These are phyloP conservation scores for Deroplatys truncata DNA, from an alignment of 2,888 invertebrate species.

Conservation along the genomic window DNA sequence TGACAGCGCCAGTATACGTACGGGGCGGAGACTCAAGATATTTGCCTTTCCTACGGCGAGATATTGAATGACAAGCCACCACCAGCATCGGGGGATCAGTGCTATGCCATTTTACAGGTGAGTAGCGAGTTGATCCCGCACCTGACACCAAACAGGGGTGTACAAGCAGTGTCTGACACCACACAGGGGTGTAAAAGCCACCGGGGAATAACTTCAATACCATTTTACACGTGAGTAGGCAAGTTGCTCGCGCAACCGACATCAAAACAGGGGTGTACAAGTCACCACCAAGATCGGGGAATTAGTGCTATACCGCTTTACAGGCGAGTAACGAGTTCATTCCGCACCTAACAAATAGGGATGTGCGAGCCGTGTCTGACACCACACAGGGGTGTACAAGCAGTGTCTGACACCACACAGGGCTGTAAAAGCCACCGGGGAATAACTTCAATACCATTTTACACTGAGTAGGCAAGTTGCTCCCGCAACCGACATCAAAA, in stretches of 20 bases:
- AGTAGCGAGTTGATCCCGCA: not conserved
- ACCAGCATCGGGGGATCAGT: not conserved
- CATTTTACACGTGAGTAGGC: no score
- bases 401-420: not conserved
- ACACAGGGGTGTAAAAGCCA: not conserved
- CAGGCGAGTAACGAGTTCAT: not conserved
- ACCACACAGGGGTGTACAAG: not conserved
- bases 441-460: no score
- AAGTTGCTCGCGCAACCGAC: no score
- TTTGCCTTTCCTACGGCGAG: not conserved
- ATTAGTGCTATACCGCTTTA: not conserved
- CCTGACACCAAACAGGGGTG: not conserved
- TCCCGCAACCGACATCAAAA: no score
- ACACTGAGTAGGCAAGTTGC: no score
- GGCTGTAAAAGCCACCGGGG: not conserved
- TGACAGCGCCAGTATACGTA: not conserved
- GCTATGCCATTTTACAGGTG: conserved; percentile 1
- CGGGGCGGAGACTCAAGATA: not conserved
- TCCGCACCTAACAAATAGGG: not conserved
- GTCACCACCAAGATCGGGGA: no score
- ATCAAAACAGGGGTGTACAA: no score
- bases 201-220: no score
- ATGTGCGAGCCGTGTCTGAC: not conserved
- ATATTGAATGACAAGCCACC: not conserved
- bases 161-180: not conserved